Evolutionary conservation across 2,797 vertebrate species (phyloP), one percentile per base, ranked within the genome.

Genomic region (Neosalanx taihuensis): DNA sequence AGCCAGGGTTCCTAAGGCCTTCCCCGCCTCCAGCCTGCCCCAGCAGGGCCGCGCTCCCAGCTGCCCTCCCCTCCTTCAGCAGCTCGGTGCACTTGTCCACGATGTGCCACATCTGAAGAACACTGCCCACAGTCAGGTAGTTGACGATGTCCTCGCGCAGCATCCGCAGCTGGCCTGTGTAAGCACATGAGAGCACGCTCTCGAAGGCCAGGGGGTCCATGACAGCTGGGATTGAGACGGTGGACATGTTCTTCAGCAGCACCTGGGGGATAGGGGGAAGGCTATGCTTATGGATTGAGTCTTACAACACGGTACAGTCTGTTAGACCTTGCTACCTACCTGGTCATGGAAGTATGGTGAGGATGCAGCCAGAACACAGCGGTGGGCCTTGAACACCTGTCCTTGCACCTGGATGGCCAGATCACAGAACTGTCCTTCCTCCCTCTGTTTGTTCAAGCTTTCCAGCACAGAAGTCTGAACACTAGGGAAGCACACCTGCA

Each of bases 51-150:
- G 79, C 9, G 46, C 70, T n/a, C 0, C 85, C 81, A 5, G 76
- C 76, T 17, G 84, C 86, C 59, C 91, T 74, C 64, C 90, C 75
- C 26, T 94, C 93, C 59, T 90, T 92, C n/a, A 98, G 94, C 71
- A 98, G 94, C 89, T 97, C 96, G 0, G 96, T 97, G 88, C 96
- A 97, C 79, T 97, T 97, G 85, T 98, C 96, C 84, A 98, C 96
- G 1, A 98, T 96, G 89, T 98, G 96, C 96, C 96, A 98, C 96
- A 98, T 98, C 87, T 98, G 96, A n/a, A 98, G 94, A 72, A 97
- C 95, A 63, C 96, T 98, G 9, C 95, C 96, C 84, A 98, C 96
- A 0, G 96, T 97, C 76, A 97, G 89, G 89, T 96, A 95, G 91
- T 96, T 96, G 74, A 97, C 95, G n/a, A 98, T 73, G 83, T 97